Evolutionary conservation across 2,888 invertebrate species (phyloP), one percentile per base, ranked within the genome.

Genomic region (Onthophagus sagittarius): DNA sequence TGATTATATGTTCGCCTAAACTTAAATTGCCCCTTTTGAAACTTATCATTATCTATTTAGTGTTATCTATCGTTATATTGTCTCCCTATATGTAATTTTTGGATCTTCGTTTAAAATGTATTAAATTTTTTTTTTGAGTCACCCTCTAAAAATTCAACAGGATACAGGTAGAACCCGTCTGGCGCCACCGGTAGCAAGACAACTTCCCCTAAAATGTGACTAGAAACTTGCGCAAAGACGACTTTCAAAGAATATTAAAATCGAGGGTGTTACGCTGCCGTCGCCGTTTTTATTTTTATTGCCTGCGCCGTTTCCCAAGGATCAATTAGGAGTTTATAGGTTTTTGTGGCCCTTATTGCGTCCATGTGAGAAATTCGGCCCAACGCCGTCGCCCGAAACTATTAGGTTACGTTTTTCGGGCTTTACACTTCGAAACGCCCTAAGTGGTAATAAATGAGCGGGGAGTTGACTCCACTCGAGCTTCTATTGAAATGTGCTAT

Each of bases 101-200:
- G 2, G 23, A 23, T 23, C 3, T 53, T 7, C 39, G 2, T 53
- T 53, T 7, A 53, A 53, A 9, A 53, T 4, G 9, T 53, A 53
- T 53, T 53, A 53, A 53, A 53, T 53, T 7, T 53, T 11, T n/a
- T 53, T 7, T 53, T 53, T 53, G 39, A 53, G 39, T 53, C 39
- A 53, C 39, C 39, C 39, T 53, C 39, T 53, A 53, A 11, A 53
- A 53, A 53, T 53, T 53, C 39, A 11, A 11, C 39, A 53, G 39
- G 39, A 53, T 53, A 72, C 79, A 79, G 79, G 79, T 79, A 78
- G 77, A 78, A 77, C 74, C 70, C 63, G 79, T 78, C 79, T 79
- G 79, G 75, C 78, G 78, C 78, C 78, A 75, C 75, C 77, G 78
- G 78, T 77, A 78, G 78, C 78, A 75, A 72, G n/a, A 9, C 64